Conservation (phyloP, 2,113 vertebrate species). For the Tetrax tetrax region DNA sequence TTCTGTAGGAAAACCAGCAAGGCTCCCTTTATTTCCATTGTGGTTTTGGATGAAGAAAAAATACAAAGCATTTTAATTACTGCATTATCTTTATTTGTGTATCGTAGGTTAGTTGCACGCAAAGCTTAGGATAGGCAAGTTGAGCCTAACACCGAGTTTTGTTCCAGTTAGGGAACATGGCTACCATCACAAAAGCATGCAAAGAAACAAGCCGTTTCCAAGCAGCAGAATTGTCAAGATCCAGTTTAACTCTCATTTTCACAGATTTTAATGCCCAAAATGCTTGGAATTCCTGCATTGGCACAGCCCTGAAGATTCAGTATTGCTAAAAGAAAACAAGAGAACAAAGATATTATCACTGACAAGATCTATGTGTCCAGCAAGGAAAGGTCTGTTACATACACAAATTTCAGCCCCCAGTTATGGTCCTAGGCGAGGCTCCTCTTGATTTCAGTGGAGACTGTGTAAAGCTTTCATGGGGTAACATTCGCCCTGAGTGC, state of each 20-base stretch:
- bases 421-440: background rate
- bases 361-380: background rate
- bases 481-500: background rate
- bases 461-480: background rate
- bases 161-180: background rate
- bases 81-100: constrained; percentile 48
- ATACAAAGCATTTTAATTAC: background rate
- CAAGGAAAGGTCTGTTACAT: background rate
- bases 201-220: background rate
- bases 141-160: background rate
- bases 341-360: background rate
- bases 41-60: background rate
- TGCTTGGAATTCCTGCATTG: constrained; percentile 60
- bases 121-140: background rate
- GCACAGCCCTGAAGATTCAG: background rate
- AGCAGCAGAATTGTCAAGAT: background rate
- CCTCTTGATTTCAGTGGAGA: background rate
- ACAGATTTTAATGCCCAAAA: constrained; percentile 69
- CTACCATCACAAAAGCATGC: background rate
- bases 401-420: background rate
- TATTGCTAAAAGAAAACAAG: background rate
- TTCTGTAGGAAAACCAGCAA: background rate
- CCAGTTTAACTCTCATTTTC: background rate
- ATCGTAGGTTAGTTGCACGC: background rate
- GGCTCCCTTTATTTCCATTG: background rate